A percentile compares a stretch with the other conserved stretches of the same genome.
These are phyloP conservation scores for Aspidoscelis tigris DNA, from an alignment of 2,113 vertebrate species.

Conservation along the genomic window DNA sequence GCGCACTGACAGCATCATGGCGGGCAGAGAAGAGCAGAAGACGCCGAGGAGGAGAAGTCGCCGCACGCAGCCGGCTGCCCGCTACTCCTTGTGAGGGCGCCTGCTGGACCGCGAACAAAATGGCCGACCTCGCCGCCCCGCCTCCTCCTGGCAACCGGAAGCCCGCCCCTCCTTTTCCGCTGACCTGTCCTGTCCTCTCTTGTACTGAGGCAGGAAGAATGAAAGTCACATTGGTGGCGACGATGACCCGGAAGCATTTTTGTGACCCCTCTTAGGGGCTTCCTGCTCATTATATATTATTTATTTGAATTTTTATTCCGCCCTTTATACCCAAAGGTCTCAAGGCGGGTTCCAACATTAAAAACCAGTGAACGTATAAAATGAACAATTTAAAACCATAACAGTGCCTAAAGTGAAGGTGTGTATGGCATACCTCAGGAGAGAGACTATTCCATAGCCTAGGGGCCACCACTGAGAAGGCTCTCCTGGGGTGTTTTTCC, in stretches of 20 bases:
- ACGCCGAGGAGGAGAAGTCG: background rate
- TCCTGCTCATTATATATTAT: too few species aligned
- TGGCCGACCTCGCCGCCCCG: constrained; percentile 60
- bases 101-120: constrained; percentile 69
- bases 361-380: too few species aligned
- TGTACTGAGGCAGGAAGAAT: background rate
- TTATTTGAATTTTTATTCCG: too few species aligned
- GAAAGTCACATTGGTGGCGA: background rate
- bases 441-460: too few species aligned
- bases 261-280: background rate
- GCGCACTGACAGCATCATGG: constrained; percentile 88
- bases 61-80: background rate
- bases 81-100: accelerated
- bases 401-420: too few species aligned
- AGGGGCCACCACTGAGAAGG: too few species aligned
- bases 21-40: accelerated
- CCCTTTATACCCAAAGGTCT: too few species aligned
- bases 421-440: too few species aligned
- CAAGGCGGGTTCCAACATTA: too few species aligned
- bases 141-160: constrained; percentile 35
- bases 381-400: too few species aligned
- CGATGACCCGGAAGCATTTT: constrained; percentile 37
- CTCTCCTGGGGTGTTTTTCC: too few species aligned
- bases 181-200: too few species aligned
- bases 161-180: constrained; percentile 13